phyloP scores from a whole-genome alignment of 2,797 vertebrate species.

The Synanceia verrucosa region DNA sequence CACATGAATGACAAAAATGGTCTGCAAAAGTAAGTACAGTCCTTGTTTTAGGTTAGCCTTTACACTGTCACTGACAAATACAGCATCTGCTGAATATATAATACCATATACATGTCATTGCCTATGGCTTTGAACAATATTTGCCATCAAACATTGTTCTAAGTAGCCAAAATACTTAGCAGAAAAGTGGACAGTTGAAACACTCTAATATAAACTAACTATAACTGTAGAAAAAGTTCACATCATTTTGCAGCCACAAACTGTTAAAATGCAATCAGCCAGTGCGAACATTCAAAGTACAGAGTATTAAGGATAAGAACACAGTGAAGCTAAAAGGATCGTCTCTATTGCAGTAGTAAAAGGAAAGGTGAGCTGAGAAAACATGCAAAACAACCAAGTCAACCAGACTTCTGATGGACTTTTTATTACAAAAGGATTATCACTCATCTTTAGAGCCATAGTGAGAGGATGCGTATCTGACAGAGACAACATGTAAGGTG shows the following conservation, averaged over 20 bases:
- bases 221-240: neutral
- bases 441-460: no score
- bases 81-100: neutral
- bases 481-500: no score
- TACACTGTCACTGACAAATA: neutral
- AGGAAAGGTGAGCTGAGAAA: neutral
- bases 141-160: neutral
- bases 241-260: neutral
- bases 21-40: constrained; percentile 24
- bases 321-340: neutral
- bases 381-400: constrained; percentile 2
- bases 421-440: no score
- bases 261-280: neutral
- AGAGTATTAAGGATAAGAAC: neutral
- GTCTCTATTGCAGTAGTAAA: neutral
- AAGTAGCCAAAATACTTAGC: constrained; percentile 1
- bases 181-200: neutral
- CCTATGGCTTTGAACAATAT: neutral
- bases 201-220: neutral
- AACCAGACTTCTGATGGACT: neutral
- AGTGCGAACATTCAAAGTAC: neutral
- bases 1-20: constrained; percentile 23
- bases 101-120: neutral
- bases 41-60: neutral
- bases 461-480: no score